phyloP scores from a whole-genome alignment of 1,140 invertebrate genomes.

The Oncopodura yosiiana region DNA sequence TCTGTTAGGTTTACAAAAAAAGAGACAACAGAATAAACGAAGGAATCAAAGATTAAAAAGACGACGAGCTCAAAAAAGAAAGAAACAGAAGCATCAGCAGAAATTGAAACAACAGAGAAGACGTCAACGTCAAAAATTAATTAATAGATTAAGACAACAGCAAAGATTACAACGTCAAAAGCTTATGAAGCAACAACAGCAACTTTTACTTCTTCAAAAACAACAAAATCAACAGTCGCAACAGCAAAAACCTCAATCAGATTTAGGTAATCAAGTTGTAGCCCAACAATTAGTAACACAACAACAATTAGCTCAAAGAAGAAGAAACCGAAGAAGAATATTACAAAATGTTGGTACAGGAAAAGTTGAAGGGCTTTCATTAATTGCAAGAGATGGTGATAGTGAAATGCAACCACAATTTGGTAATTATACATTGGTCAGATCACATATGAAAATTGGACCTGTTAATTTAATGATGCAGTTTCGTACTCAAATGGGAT shows the following conservation, averaged over 20 bases:
- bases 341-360: conserved; percentile 26
- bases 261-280: too few species aligned
- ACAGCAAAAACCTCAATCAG: neutral
- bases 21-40: too few species aligned
- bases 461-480: conserved; percentile 29
- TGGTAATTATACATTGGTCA: conserved; percentile 35
- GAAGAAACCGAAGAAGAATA: conserved; percentile 1
- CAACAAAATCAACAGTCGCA: neutral
- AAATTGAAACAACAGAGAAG: too few species aligned
- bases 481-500: conserved; percentile 29
- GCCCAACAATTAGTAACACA: neutral
- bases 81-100: too few species aligned
- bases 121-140: too few species aligned
- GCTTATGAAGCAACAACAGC: neutral
- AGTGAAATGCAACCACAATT: conserved; percentile 31
- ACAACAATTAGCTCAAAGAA: conserved; percentile 1
- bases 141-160: neutral
- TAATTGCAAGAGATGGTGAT: conserved; percentile 29
- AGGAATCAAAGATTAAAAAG: too few species aligned
- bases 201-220: neutral
- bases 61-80: too few species aligned
- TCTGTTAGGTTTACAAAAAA: too few species aligned
- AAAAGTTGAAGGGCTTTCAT: conserved; percentile 29
- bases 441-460: conserved; percentile 31
- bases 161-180: conserved; percentile 8